A percentile compares a stretch with the other conserved stretches of the same genome.
Evolutionary conservation across 2,113 vertebrate species (phyloP).

Genomic region (Macrotis lagotis): DNA sequence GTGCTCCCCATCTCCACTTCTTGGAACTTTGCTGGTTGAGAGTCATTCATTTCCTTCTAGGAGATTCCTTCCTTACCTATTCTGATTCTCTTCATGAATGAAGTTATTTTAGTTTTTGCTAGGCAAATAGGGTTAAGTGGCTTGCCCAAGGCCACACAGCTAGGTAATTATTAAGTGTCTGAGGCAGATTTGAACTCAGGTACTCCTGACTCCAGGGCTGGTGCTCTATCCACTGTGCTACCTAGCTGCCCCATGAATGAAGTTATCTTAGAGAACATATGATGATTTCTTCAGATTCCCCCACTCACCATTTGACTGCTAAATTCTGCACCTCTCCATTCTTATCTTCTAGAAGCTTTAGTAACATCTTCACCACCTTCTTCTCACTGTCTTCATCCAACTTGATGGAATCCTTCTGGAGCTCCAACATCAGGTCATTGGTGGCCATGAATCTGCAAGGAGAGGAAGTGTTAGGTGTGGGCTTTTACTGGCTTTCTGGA

Average conservation of each 20-base stretch:
- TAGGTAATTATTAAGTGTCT: too few species aligned
- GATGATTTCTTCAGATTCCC: accelerated
- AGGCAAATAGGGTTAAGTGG: too few species aligned
- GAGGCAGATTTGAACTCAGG: too few species aligned
- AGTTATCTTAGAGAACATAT: neutral
- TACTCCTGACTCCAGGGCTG: too few species aligned
- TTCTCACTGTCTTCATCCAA: slow-evolving; percentile 96
- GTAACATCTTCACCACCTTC: slow-evolving; percentile 93
- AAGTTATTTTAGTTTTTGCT: too few species aligned
- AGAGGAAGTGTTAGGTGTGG: neutral
- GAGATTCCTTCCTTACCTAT: neutral
- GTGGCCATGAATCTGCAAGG: slow-evolving; percentile 95
- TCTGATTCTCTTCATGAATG: neutral
- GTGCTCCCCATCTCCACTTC: neutral
- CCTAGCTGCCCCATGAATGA: too few species aligned
- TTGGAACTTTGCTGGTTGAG: neutral
- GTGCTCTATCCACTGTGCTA: too few species aligned
- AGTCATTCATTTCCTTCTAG: neutral
- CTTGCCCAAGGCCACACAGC: too few species aligned
- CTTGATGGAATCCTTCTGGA: slow-evolving; percentile 97
- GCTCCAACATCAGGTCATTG: slow-evolving; percentile 96
- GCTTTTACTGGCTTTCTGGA: neutral
- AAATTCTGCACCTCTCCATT: slow-evolving; percentile 97
- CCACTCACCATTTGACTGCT: slow-evolving; percentile 94
- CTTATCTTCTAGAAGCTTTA: slow-evolving; percentile 94